phyloP scores from a whole-genome alignment of 2,797 vertebrate species.

The Pelodytes ibericus region DNA sequence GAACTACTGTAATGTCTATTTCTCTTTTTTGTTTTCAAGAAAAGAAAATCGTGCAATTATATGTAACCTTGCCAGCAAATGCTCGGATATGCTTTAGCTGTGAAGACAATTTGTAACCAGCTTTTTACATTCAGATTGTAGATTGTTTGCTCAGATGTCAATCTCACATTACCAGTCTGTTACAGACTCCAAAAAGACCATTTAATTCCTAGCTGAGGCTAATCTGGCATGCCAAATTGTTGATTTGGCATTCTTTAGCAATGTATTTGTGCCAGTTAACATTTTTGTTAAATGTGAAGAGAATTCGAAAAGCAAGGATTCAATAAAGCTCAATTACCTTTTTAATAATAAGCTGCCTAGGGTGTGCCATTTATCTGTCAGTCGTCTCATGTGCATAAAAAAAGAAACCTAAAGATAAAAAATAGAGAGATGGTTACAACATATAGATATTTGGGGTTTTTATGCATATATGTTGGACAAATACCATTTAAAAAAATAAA shows the following conservation, averaged over 20 bases:
- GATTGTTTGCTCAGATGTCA: conserved; percentile 17
- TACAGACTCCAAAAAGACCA: background rate
- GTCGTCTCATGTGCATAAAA: background rate
- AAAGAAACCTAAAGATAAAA: too few relatives aligned
- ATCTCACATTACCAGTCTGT: background rate
- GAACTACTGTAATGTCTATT: conserved; percentile 11
- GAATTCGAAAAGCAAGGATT: background rate
- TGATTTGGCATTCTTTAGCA: background rate
- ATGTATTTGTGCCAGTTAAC: background rate
- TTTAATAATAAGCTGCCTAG: background rate
- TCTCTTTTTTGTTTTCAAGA: conserved; percentile 10
- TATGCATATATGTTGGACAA: too few relatives aligned
- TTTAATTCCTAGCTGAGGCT: background rate
- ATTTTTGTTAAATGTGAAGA: background rate
- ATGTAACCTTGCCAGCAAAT: background rate
- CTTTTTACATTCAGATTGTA: background rate
- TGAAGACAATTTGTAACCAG: conserved; percentile 4
- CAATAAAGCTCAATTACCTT: background rate
- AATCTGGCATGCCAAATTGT: background rate
- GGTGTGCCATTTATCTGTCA: background rate
- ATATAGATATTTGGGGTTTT: too few relatives aligned
- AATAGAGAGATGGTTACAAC: too few relatives aligned
- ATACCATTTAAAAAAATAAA: too few relatives aligned
- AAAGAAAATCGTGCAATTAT: background rate
- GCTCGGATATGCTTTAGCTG: background rate